Evolutionary conservation across 2,113 vertebrate species (phyloP), one percentile per base, ranked within the genome.

Genomic region (Beaufortia kweichowensis): DNA sequence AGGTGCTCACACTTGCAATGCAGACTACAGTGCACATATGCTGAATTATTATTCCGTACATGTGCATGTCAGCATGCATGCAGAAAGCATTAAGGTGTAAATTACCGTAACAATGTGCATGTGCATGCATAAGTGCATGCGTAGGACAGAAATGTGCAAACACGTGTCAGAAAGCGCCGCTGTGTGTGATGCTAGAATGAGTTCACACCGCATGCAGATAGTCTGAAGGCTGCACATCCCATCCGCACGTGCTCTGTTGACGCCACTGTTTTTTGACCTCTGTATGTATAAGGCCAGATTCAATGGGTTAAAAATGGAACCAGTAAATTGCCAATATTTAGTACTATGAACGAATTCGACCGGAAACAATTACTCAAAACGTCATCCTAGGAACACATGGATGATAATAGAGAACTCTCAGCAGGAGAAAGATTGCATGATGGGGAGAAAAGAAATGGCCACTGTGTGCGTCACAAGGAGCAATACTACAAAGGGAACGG

Each of bases 291-390:
- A 48, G 70, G 39, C 23, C 19, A 60, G 39, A 48, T 61, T 48
- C 17, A 61, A 60, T 15, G 26, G 39, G 12, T 48, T 21, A 28
- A 46, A 73, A 4, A 17, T 17, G 19, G 23, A 73, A 61, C 7
- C 12, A 23, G 21, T 28, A 46, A 29, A 73, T 59, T 73, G 39
- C 6, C 55, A 73, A 73, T 48, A 48, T 73, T 59, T 43, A 59
- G 24, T 43, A 19, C 33, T 43, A 12, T 43, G 24, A 60, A 59
- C 4, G 24, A 43, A 39, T 73, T 14, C 10, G 11, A 1, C 56
- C 2, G 17, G 70, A 73, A 73, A 73, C 70, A 31, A 23, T 61
- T 61, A 73, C 39, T 73, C 28, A 61, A 29, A 71, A 17, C 17
- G 50, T 71, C 21, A 73, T 73, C 11, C 43, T 39, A n/a, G 56